Percentiles rank a stretch among this genome's conserved stretches.
These are phyloP conservation scores for Heteromyza rotundicornis DNA, from an alignment of 2,888 invertebrate species.

Conservation along the genomic window DNA sequence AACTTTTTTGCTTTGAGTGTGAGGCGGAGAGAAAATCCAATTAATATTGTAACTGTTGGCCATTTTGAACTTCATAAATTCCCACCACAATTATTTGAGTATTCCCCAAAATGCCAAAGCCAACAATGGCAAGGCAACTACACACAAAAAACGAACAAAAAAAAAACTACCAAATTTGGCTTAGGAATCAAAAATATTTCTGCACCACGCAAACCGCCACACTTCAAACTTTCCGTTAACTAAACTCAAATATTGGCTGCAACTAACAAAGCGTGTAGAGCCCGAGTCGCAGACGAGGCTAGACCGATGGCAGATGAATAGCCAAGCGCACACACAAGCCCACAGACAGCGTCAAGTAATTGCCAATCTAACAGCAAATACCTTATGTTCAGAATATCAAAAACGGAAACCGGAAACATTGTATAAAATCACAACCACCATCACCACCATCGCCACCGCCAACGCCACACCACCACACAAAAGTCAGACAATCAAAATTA, in stretches of 20 bases:
- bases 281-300: background rate
- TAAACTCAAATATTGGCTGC: slow-evolving; percentile 8
- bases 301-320: background rate
- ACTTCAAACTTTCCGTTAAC: no score
- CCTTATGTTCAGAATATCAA: slow-evolving; percentile 24
- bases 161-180: no score
- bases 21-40: no score
- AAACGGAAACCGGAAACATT: slow-evolving; percentile 34
- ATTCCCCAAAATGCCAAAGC: background rate
- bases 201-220: background rate
- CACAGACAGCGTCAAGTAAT: slow-evolving; percentile 21
- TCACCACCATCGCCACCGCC: no score
- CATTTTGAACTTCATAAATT: no score
- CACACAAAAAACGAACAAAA: no score
- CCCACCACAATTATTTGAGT: slow-evolving; percentile 15
- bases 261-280: slow-evolving; percentile 27
- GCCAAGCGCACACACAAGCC: background rate
- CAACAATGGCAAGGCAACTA: no score
- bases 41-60: no score
- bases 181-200: no score
- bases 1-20: no score
- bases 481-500: slow-evolving; percentile 50
- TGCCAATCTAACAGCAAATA: slow-evolving; percentile 20
- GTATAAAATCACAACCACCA: slow-evolving; percentile 21
- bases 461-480: slow-evolving; percentile 30